A percentile compares a stretch with the other conserved stretches of the same genome.
Conservation (phyloP, 1,140 invertebrate species). For the Pachyrhynchus sulphureomaculatus region DNA sequence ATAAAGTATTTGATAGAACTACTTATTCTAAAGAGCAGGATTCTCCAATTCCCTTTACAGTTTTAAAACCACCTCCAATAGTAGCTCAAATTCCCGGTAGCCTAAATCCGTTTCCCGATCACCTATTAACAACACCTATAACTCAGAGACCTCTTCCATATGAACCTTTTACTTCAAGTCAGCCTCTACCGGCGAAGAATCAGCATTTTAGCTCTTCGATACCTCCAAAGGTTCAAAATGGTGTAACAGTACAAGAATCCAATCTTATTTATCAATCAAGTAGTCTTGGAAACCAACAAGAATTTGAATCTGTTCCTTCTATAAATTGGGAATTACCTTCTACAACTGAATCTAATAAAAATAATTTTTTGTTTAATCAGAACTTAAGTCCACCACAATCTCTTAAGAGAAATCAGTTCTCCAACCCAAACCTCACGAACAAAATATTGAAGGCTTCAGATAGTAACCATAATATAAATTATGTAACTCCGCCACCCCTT, state of each 20-base stretch:
- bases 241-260: constrained; percentile 57
- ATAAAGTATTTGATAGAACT: constrained; percentile 54
- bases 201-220: constrained; percentile 19
- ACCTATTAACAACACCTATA: constrained; percentile 28
- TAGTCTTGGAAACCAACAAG: constrained; percentile 51
- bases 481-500: constrained; percentile 36
- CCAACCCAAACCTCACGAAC: constrained; percentile 26
- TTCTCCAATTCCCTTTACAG: constrained; percentile 59
- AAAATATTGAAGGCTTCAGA: constrained; percentile 34
- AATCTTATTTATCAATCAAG: constrained; percentile 65
- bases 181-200: neutral
- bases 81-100: constrained; percentile 38
- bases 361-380: constrained; percentile 22
- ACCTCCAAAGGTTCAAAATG: constrained; percentile 36
- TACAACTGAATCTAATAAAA: constrained; percentile 29
- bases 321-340: constrained; percentile 48
- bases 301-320: constrained; percentile 46
- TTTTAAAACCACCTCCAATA: constrained; percentile 69
- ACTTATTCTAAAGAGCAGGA: constrained; percentile 51
- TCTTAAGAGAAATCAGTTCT: constrained; percentile 35
- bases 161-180: neutral
- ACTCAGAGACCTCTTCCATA: constrained; percentile 25
- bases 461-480: constrained; percentile 41
- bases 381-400: constrained; percentile 29
- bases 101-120: constrained; percentile 32